phyloP scores from a whole-genome alignment of 2,888 invertebrate genomes.

The Tachina lurida region DNA sequence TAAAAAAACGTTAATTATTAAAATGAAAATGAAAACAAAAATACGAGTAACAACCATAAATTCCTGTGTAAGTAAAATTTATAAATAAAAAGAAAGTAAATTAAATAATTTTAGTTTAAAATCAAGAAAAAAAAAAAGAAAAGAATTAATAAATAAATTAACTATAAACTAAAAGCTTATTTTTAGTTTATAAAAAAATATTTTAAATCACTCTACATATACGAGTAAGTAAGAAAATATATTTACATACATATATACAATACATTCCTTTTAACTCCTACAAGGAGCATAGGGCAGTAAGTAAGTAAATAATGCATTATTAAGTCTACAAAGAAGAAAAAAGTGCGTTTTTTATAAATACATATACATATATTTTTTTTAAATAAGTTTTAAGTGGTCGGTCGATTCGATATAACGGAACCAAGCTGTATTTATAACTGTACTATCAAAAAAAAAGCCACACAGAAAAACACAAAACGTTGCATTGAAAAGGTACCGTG shows the following conservation, averaged over 20 bases:
- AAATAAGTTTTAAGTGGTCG: too few relatives aligned
- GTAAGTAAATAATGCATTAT: constrained; percentile 47
- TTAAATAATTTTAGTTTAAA: constrained; percentile 61
- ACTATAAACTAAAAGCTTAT: constrained; percentile 19
- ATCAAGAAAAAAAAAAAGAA: constrained; percentile 26
- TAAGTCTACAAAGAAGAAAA: not conserved
- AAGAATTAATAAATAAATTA: constrained; percentile 48
- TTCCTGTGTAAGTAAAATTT: constrained; percentile 70
- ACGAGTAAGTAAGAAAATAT: constrained; percentile 27
- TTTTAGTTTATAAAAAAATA: not conserved
- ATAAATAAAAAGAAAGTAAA: constrained; percentile 40
- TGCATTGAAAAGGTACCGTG: too few relatives aligned
- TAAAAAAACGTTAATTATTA: constrained; percentile 73
- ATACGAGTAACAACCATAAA: constrained; percentile 45
- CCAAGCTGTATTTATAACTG: too few relatives aligned
- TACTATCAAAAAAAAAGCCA: too few relatives aligned
- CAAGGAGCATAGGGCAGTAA: too few relatives aligned
- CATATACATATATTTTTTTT: too few relatives aligned
- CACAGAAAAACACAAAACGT: too few relatives aligned
- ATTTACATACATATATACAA: too few relatives aligned
- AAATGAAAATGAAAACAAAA: constrained; percentile 45
- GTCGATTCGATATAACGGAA: too few relatives aligned
- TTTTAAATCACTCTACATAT: not conserved
- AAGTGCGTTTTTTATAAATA: not conserved
- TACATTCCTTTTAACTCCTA: too few relatives aligned